Base-by-base conservation (phyloP, 2,113 vertebrate species). In the Phyllopteryx taeniolatus region DNA sequence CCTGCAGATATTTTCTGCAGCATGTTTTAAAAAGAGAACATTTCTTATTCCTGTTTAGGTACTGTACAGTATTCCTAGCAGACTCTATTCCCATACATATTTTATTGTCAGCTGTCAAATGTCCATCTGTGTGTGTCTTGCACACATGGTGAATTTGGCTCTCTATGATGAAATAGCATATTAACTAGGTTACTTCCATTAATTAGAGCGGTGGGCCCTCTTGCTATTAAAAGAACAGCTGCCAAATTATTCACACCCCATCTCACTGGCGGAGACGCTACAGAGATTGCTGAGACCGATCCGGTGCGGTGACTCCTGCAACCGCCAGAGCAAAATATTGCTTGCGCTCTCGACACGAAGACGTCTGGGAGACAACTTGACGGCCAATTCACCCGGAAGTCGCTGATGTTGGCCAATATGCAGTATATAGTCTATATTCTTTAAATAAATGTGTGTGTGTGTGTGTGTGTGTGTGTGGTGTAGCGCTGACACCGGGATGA, bases 111-210 rank as follows among this genome's bases (percentile, higher is more conserved):
- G 17, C 22, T 1, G 46, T 19, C 66, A 63, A 20, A 33, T 22
- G 0, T 51, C 13, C 5, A 33, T 70, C 57, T 44, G 46, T 53
- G 47, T 68, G 13, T 13, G 71, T 7, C 5, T 42, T 33, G 47
- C 17, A 53, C 56, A n/a, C 57, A 60, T 10, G 43, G 9, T 35
- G 2, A 60, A 71, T 78, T n/a, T 72, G 7, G 17, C 67, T 68
- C 7, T 57, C 2, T 71, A 27, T 3, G 66, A 42, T 4, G 1
- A 56, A 56, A 42, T 42, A 63, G 19, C 35, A 65, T 61, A 22
- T 46, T 22, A 65, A 65, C 63, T 44, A 46, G 42, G 63, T 68
- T 68, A 68, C 17, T 33, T 51, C 44, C 22, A 68, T 10, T 47
- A 49, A 33, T 68, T 20, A 31, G 22, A 10, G 22, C 17, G 14